Evolutionary conservation across 2,888 invertebrate species (phyloP).

Genomic region (Noctua pronuba): DNA sequence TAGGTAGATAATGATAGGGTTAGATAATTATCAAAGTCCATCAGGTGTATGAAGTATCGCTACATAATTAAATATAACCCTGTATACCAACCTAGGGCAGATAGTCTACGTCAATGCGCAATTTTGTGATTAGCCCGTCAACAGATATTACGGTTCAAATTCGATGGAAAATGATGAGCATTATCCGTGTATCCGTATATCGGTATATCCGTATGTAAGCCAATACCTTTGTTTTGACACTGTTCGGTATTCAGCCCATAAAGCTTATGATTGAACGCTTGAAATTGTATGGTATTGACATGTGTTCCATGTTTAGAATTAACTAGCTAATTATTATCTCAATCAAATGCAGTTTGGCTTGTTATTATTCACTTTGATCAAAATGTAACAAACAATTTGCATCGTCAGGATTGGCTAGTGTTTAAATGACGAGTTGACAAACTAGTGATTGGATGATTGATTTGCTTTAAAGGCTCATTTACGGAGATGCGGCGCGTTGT

Average conservation of each 20-base stretch:
- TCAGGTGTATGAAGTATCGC: not conserved
- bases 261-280: slow-evolving; percentile 15
- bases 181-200: too few relatives aligned
- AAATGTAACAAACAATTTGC: not conserved
- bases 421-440: not conserved
- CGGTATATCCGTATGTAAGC: slow-evolving; percentile 16
- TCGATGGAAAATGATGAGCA: slow-evolving; percentile 9
- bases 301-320: slow-evolving; percentile 4
- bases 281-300: slow-evolving; percentile 11
- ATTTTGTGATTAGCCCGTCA: slow-evolving; percentile 14
- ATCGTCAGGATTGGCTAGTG: not conserved
- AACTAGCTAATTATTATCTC: slow-evolving; percentile 12
- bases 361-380: slow-evolving; percentile 15
- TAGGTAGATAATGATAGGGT: not conserved
- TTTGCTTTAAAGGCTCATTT: not conserved
- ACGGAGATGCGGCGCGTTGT: not conserved
- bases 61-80: not conserved
- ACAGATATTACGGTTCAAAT: not conserved
- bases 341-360: slow-evolving; percentile 25
- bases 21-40: not conserved
- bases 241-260: not conserved
- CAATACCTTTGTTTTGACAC: slow-evolving; percentile 1
- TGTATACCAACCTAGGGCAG: slow-evolving; percentile 17
- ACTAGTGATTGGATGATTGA: not conserved
- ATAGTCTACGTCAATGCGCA: slow-evolving; percentile 18